Evolutionary conservation across 92 coral and sea anemone species (phyloP), one percentile per base, ranked within the genome.

Genomic region (Epizoanthus scotinus): DNA sequence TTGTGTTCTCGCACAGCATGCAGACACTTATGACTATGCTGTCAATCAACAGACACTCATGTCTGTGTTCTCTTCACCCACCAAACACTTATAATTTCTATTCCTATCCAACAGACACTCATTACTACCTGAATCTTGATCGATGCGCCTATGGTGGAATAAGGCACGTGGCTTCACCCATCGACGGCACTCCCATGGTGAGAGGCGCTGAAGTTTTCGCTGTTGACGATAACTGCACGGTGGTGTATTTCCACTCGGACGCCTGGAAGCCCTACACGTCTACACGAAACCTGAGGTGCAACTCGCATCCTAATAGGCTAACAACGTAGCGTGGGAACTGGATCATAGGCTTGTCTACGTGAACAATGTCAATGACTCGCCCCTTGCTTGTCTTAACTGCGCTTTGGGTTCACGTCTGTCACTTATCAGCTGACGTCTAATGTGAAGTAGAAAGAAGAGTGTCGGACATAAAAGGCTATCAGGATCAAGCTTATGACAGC

Each of bases 81-180:
- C 5, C 40, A 34, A 6, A 0, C 26, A 28, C 8, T 20, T 24
- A 50, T 47, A 18, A 38, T 12, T 44, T 34, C 5, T 34, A 34
- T 34, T 34, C 2, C 19, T 19, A 17, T 21, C 28, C 67, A 27
- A 40, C 90, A 96, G 99, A 78, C 31, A 79, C 87, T 49, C 97
- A 89, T 64, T 96, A 91, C 86, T 96, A 96, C 74, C 88, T 96
- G 63, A 96, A 96, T 73, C 65, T 93, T 0, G 98, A 93, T 81
- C 92, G 99, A 24, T 96, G 98, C 70, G 99, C 99, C 20, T 86
- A 94, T 55, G 99, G 99, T 28, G 99, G 99, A 54, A 85, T 93
- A 54, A 85, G 87, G 22, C 85, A 78, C 24, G 91, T 85, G 14
- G 90, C 94, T 18, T 90, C 94, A 2, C 65, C 78, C 7, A 63